A percentile compares a stretch with the other conserved stretches of the same genome.
phyloP scores from a whole-genome alignment of 2,888 invertebrate species.

The Rosalia funebris region DNA sequence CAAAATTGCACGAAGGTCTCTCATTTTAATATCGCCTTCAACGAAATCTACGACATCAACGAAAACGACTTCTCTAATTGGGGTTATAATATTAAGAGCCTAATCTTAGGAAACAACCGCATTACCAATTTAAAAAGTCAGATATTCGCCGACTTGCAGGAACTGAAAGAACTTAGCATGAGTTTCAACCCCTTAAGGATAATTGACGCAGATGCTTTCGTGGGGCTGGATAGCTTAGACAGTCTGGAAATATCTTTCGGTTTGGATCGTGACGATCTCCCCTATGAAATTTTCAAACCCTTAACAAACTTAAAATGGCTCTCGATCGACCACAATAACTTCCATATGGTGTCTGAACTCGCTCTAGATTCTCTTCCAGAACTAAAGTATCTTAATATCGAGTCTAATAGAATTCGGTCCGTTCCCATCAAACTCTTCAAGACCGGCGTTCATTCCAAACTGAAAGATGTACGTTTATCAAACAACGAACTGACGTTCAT shows the following conservation, averaged over 20 bases:
- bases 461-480: conserved; percentile 83
- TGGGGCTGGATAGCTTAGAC: conserved; percentile 79
- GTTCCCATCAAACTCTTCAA: conserved; percentile 77
- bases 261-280: conserved; percentile 81
- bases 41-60: conserved; percentile 81
- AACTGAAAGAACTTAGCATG: conserved; percentile 87
- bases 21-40: conserved; percentile 91
- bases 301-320: conserved; percentile 82
- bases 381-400: conserved; percentile 84
- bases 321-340: conserved; percentile 88
- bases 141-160: conserved; percentile 77
- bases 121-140: conserved; percentile 77
- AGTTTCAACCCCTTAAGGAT: conserved; percentile 90
- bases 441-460: conserved; percentile 74
- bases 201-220: conserved; percentile 83
- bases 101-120: conserved; percentile 85
- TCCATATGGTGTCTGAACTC: conserved; percentile 77
- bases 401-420: conserved; percentile 82
- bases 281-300: conserved; percentile 79
- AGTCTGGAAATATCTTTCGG: conserved; percentile 89
- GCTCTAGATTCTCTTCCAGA: conserved; percentile 76
- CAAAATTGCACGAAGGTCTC: conserved; percentile 78
- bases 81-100: conserved; percentile 82
- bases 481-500: conserved; percentile 81
- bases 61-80: conserved; percentile 82